phyloP scores from a whole-genome alignment of 2,113 vertebrate species.

The Opisthocomus hoazin region DNA sequence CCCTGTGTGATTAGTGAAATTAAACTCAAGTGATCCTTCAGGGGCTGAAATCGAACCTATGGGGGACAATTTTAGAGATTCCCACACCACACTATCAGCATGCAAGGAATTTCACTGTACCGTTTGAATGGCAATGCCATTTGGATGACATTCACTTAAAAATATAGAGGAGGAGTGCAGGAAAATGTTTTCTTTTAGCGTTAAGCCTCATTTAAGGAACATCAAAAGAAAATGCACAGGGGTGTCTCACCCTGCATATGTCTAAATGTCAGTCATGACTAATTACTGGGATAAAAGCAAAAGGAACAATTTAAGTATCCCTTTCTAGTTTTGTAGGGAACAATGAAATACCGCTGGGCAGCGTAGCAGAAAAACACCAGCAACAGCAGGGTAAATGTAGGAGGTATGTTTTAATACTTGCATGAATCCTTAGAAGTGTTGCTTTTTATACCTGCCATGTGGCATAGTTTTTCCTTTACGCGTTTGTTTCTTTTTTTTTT shows the following conservation, averaged over 20 bases:
- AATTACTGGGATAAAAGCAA: neutral
- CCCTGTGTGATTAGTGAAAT: constrained; percentile 12
- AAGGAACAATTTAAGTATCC: neutral
- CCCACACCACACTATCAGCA: neutral
- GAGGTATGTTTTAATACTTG: neutral
- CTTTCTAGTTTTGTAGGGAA: neutral
- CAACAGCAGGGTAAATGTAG: neutral
- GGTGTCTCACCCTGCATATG: neutral
- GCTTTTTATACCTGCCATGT: neutral
- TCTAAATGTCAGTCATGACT: neutral
- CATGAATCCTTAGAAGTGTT: neutral
- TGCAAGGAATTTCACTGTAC: neutral
- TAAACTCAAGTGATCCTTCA: constrained; percentile 40
- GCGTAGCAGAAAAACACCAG: neutral
- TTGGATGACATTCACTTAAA: neutral
- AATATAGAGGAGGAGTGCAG: neutral
- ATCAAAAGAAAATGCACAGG: neutral
- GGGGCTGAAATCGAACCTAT: neutral
- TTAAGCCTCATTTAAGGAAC: neutral
- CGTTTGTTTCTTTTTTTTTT: neutral
- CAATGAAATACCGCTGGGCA: neutral
- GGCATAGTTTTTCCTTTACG: neutral
- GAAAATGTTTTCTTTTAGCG: neutral
- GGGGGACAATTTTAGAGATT: neutral
- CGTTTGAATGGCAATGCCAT: neutral